These are phyloP conservation scores for Eristalis intricaria DNA, from an alignment of 2,888 invertebrate species.

Conservation along the genomic window DNA sequence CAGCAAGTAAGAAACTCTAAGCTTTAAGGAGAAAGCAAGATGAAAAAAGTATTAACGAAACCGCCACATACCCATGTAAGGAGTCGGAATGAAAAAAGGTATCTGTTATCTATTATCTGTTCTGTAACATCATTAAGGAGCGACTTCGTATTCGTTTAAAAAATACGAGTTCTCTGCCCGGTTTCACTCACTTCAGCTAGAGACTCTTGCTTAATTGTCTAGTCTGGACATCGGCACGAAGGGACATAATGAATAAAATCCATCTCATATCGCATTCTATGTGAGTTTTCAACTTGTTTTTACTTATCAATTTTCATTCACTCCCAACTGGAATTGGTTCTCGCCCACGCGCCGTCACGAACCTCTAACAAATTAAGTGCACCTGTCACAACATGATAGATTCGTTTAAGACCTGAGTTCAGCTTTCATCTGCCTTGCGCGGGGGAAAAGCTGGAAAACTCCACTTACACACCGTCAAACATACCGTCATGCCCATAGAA, in stretches of 20 bases:
- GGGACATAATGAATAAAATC: not conserved
- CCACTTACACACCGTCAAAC: slow-evolving; percentile 6
- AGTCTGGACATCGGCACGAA: not conserved
- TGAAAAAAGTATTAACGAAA: too few species aligned
- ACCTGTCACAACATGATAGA: slow-evolving; percentile 71
- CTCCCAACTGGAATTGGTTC: slow-evolving; percentile 5
- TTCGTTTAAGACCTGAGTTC: slow-evolving; percentile 62
- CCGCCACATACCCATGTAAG: too few species aligned
- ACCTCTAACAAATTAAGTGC: slow-evolving; percentile 69
- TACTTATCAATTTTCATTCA: slow-evolving; percentile 46
- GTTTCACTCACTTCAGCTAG: too few species aligned
- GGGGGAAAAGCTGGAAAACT: slow-evolving; percentile 22
- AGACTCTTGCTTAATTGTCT: too few species aligned
- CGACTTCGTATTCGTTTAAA: too few species aligned
- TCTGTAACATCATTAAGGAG: too few species aligned
- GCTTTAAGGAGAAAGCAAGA: too few species aligned
- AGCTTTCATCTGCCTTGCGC: slow-evolving; percentile 33
- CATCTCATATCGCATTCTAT: not conserved
- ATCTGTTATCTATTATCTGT: too few species aligned
- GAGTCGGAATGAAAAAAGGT: too few species aligned
- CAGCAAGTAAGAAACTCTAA: too few species aligned
- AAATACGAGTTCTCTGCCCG: too few species aligned
- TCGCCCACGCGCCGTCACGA: slow-evolving; percentile 69
- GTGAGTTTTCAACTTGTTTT: slow-evolving; percentile 32
- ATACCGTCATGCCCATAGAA: slow-evolving; percentile 61